Evolutionary conservation across 2,888 invertebrate genomes (phyloP).

Genomic region (Orthonychiurus folsomi): DNA sequence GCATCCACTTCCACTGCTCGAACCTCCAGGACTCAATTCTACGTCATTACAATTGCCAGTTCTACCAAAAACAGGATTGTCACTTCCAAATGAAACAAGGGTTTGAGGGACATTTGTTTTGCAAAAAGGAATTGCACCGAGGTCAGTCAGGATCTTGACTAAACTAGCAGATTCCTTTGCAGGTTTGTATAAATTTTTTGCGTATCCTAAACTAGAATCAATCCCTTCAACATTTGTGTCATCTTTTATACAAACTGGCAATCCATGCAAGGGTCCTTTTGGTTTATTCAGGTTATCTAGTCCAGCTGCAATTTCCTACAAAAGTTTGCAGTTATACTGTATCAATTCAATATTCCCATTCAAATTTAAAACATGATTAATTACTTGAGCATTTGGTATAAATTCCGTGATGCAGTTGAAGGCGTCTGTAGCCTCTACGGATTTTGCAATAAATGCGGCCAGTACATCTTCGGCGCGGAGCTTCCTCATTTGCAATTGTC

Average conservation of each 20-base stretch:
- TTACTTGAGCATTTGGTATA: constrained; percentile 40
- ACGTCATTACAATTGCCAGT: constrained; percentile 29
- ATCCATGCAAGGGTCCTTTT: constrained; percentile 42
- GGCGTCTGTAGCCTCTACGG: constrained; percentile 37
- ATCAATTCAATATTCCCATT: neutral
- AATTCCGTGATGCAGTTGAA: constrained; percentile 42
- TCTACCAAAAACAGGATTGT: constrained; percentile 36
- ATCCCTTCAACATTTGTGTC: constrained; percentile 42
- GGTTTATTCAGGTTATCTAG: constrained; percentile 27
- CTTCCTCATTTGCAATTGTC: constrained; percentile 23
- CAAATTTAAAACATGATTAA: neutral
- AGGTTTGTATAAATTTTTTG: constrained; percentile 23
- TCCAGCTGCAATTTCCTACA: constrained; percentile 29
- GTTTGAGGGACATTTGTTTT: constrained; percentile 43
- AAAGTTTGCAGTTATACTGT: neutral
- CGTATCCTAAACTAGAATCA: constrained; percentile 40
- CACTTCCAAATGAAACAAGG: constrained; percentile 29
- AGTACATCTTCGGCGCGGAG: constrained; percentile 30
- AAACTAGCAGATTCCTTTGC: constrained; percentile 21
- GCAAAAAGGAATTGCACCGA: constrained; percentile 47
- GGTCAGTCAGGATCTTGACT: constrained; percentile 27
- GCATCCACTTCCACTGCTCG: constrained; percentile 28
- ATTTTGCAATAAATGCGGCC: constrained; percentile 30
- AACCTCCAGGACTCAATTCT: constrained; percentile 29
- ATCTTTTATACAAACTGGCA: constrained; percentile 44